phyloP scores from a whole-genome alignment of 2,113 vertebrate genomes.

The Excalfactoria chinensis region DNA sequence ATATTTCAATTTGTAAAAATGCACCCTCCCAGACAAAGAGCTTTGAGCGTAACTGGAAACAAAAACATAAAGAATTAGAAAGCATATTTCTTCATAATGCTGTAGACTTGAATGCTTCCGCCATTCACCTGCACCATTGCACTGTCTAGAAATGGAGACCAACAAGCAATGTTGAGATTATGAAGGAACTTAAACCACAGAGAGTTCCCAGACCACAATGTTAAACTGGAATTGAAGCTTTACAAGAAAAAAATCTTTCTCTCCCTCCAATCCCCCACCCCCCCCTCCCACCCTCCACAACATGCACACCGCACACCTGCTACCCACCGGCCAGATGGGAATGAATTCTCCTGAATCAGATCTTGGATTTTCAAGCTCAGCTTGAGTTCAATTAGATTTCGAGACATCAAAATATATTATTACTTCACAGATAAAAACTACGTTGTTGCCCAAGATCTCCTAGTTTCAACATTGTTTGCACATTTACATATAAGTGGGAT shows the following conservation, averaged over 20 bases:
- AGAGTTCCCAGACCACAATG: constrained; percentile 58
- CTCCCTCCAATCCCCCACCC: constrained; percentile 9
- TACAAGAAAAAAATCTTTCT: constrained; percentile 48
- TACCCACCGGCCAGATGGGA: constrained; percentile 38
- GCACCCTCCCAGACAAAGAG: background rate
- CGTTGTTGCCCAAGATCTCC: background rate
- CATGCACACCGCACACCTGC: constrained; percentile 30
- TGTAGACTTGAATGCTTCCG: constrained; percentile 59
- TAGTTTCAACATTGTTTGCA: background rate
- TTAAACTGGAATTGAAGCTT: constrained; percentile 65
- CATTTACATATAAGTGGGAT: background rate
- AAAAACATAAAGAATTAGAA: constrained; percentile 52
- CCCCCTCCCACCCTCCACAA: background rate
- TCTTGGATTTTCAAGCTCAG: constrained; percentile 18
- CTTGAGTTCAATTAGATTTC: constrained; percentile 33
- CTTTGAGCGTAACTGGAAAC: constrained; percentile 42
- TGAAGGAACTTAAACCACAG: constrained; percentile 61
- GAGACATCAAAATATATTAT: constrained; percentile 12
- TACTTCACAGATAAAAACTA: constrained; percentile 9
- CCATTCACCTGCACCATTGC: constrained; percentile 58
- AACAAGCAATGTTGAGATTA: constrained; percentile 68
- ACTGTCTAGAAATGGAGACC: constrained; percentile 67
- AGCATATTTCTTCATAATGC: constrained; percentile 52
- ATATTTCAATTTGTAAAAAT: background rate
- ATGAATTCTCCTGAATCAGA: constrained; percentile 12